These are phyloP conservation scores for Bombus polaris DNA, from an alignment of 1,140 invertebrate species.

Conservation along the genomic window DNA sequence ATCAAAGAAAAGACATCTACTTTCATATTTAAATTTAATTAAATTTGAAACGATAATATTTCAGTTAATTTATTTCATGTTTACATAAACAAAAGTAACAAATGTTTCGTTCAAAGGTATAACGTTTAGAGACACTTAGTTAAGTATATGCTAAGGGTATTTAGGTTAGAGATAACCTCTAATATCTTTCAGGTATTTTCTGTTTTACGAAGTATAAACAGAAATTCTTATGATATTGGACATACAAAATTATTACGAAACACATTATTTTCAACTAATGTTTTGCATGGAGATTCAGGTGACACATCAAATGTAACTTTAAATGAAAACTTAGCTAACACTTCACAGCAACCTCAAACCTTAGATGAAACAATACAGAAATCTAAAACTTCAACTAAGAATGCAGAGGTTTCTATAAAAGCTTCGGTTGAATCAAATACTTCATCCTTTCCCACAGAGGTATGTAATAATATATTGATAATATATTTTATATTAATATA, in stretches of 20 bases:
- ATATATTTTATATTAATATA: no score
- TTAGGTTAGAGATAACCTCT: constrained; percentile 51
- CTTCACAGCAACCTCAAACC: not conserved
- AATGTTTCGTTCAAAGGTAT: constrained; percentile 67
- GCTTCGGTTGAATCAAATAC: not conserved
- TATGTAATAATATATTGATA: not conserved
- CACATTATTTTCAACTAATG: not conserved
- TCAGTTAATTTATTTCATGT: not conserved
- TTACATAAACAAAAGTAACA: constrained; percentile 19
- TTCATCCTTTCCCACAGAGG: not conserved
- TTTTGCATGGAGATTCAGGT: not conserved
- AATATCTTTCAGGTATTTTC: constrained; percentile 24
- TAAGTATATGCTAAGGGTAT: not conserved
- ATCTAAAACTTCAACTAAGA: no score
- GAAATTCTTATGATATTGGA: not conserved
- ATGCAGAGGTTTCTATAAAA: not conserved
- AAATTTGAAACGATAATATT: not conserved
- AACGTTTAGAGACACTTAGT: not conserved
- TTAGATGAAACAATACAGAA: not conserved
- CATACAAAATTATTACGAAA: not conserved
- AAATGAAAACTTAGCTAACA: not conserved
- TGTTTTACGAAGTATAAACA: constrained; percentile 38
- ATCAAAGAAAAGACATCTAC: not conserved
- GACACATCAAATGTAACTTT: not conserved
- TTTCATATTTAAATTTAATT: not conserved